phyloP scores from a whole-genome alignment of 1,140 invertebrate genomes.

The Drosophila quadrilineata region DNA sequence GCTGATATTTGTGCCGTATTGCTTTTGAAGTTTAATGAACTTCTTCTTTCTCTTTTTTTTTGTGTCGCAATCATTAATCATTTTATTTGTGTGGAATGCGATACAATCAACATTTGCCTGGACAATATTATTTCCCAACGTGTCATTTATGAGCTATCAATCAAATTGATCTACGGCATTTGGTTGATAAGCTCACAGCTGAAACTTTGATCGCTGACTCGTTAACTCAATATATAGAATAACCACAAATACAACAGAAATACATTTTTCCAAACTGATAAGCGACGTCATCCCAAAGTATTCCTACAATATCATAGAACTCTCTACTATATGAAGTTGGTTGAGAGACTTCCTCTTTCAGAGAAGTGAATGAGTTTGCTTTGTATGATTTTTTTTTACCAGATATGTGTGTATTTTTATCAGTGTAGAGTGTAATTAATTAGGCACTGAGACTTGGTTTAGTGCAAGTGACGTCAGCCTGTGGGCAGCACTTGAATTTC shows the following conservation, averaged over 20 bases:
- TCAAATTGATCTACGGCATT: not conserved
- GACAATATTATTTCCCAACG: not conserved
- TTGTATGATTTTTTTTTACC: too few species aligned
- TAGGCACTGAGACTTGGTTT: constrained; percentile 8
- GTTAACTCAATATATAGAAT: not conserved
- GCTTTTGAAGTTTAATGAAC: constrained; percentile 26
- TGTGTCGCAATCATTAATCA: constrained; percentile 20
- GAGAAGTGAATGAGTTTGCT: constrained; percentile 28
- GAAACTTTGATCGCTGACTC: not conserved
- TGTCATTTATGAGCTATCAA: constrained; percentile 2
- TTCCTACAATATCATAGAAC: too few species aligned
- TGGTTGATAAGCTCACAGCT: constrained; percentile 6
- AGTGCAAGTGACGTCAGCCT: constrained; percentile 33
- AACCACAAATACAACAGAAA: not conserved
- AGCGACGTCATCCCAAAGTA: constrained; percentile 8
- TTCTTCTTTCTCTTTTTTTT: not conserved
- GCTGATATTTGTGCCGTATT: too few species aligned
- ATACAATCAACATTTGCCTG: not conserved
- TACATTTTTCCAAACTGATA: constrained; percentile 12
- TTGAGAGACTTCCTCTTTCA: too few species aligned
- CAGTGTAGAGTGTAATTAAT: constrained; percentile 32
- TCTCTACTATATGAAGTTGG: too few species aligned
- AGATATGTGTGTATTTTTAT: constrained; percentile 23
- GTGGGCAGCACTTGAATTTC: constrained; percentile 5
- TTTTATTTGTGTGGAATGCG: not conserved